Percentiles rank a stretch among this genome's conserved stretches.
Evolutionary conservation across 2,113 vertebrate genomes (phyloP).

Genomic region (Antechinus flavipes): DNA sequence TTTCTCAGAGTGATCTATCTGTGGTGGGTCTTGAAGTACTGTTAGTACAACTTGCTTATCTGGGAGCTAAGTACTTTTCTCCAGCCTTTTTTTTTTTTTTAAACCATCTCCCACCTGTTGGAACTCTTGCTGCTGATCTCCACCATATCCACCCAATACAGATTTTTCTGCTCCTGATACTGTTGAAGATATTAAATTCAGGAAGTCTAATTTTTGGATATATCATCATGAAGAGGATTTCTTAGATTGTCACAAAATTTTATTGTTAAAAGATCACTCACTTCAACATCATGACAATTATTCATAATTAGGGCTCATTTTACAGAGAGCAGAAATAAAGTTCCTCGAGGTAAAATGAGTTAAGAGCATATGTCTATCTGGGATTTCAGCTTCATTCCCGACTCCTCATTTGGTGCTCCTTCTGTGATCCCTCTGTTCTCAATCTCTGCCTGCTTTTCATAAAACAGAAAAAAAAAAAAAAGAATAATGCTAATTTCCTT

Average conservation of each 20-base stretch:
- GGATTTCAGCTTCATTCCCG: background rate
- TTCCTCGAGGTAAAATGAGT: background rate
- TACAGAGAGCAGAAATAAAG: background rate
- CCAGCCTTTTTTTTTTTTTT: background rate
- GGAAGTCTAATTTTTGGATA: background rate
- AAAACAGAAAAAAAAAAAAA: background rate
- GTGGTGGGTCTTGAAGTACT: background rate
- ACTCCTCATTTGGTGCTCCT: background rate
- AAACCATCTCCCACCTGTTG: background rate
- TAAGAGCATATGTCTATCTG: background rate
- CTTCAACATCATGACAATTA: background rate
- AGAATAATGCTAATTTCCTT: background rate
- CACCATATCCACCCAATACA: background rate
- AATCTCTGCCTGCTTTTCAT: background rate
- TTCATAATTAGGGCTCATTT: background rate
- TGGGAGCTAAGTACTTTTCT: background rate
- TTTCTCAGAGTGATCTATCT: background rate
- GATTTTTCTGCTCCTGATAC: background rate
- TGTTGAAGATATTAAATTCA: background rate
- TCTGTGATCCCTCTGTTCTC: background rate
- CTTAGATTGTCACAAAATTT: background rate
- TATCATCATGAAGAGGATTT: background rate
- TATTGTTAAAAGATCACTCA: background rate
- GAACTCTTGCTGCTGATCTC: background rate
- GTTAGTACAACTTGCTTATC: background rate